These are phyloP conservation scores for Agonum fuliginosum DNA, from an alignment of 2,888 invertebrate genomes.

Conservation along the genomic window DNA sequence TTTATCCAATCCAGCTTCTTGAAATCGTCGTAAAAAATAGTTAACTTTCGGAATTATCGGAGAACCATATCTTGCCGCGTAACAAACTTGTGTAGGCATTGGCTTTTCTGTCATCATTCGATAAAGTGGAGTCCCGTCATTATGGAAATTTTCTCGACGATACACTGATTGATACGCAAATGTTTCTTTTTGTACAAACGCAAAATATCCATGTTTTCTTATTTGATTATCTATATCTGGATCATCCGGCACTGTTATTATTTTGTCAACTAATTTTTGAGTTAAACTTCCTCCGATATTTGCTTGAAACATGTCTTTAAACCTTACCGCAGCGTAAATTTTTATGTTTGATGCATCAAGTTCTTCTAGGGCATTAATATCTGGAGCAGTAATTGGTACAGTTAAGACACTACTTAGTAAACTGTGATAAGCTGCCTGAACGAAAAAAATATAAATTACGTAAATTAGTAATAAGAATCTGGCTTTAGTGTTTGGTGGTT, in stretches of 20 bases:
- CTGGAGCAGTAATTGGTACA: slow-evolving; percentile 67
- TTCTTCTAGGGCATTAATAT: slow-evolving; percentile 68
- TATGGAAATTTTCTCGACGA: slow-evolving; percentile 6
- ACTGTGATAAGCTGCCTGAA: slow-evolving; percentile 69
- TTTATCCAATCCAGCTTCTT: slow-evolving; percentile 40
- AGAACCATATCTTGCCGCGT: slow-evolving; percentile 49
- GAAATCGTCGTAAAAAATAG: slow-evolving; percentile 33
- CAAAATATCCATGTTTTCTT: slow-evolving; percentile 28
- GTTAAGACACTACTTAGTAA: slow-evolving; percentile 70
- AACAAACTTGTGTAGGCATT: slow-evolving; percentile 57
- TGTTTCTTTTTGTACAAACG: slow-evolving; percentile 54
- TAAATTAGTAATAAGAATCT: slow-evolving; percentile 68
- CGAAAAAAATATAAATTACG: slow-evolving; percentile 69
- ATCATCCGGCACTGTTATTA: slow-evolving; percentile 50
- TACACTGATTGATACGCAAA: slow-evolving; percentile 32
- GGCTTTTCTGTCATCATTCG: slow-evolving; percentile 49
- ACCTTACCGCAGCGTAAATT: slow-evolving; percentile 44
- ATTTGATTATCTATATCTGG: slow-evolving; percentile 42
- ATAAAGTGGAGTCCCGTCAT: slow-evolving; percentile 47
- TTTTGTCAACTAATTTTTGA: slow-evolving; percentile 4
- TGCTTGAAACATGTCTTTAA: slow-evolving; percentile 54
- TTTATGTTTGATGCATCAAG: slow-evolving; percentile 66
- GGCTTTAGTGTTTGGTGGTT: background rate
- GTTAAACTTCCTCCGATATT: slow-evolving; percentile 27
- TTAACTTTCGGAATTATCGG: slow-evolving; percentile 49